phyloP scores from a whole-genome alignment of 2,797 vertebrate genomes.

The Heterohyrax brucei region DNA sequence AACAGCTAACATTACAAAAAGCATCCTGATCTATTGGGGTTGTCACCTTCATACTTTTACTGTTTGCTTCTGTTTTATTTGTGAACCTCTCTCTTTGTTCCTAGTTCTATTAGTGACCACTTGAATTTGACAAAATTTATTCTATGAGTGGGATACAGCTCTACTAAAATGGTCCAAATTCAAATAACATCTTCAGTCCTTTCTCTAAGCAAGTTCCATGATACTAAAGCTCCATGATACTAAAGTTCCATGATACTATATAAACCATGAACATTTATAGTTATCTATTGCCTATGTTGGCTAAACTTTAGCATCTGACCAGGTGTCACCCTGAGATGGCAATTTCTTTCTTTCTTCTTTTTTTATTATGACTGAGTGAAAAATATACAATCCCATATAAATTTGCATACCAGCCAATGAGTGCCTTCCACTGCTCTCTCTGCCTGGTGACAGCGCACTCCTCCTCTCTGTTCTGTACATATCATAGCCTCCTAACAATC shows the following conservation, averaged over 20 bases:
- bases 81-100: not conserved
- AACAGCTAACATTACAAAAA: not conserved
- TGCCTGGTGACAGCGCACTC: too few relatives aligned
- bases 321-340: not conserved
- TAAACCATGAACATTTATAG: not conserved
- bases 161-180: not conserved
- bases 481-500: too few relatives aligned
- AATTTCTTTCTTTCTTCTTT: too few relatives aligned
- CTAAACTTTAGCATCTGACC: not conserved
- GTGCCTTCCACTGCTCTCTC: too few relatives aligned
- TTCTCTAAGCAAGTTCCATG: not conserved
- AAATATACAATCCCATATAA: too few relatives aligned
- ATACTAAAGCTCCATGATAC: not conserved
- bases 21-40: not conserved
- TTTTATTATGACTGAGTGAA: too few relatives aligned
- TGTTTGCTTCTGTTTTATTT: not conserved
- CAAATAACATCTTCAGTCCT: conserved; percentile 2
- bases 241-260: not conserved
- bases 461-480: too few relatives aligned
- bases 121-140: not conserved
- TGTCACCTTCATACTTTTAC: not conserved
- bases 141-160: not conserved
- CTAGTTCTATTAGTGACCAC: not conserved
- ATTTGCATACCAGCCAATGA: too few relatives aligned
- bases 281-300: not conserved